These are phyloP conservation scores for Gnathonemus echidnorhynchus DNA, from an alignment of 2,113 vertebrate genomes.

Conservation along the genomic window DNA sequence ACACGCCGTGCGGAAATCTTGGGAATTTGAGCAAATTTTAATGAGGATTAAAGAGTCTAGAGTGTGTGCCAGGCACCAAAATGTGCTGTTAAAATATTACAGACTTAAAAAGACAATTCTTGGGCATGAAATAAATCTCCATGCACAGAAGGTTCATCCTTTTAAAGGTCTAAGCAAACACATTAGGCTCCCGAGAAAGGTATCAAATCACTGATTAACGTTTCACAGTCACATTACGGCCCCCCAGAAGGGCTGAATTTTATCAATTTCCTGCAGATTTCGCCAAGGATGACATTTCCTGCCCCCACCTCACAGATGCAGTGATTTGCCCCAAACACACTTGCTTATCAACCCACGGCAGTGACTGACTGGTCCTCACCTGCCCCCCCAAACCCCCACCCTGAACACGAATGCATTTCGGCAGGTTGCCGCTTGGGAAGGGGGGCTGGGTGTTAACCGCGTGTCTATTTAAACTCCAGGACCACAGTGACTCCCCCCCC, in stretches of 20 bases:
- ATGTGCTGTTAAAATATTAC: slow-evolving; percentile 38
- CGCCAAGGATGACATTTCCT: slow-evolving; percentile 16
- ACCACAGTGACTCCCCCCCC: background rate
- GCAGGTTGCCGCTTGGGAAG: background rate
- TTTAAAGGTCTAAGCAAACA: slow-evolving; percentile 33
- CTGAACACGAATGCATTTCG: background rate
- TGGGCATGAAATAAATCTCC: slow-evolving; percentile 37
- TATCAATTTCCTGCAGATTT: slow-evolving; percentile 40
- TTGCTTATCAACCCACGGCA: background rate
- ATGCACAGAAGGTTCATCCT: slow-evolving; percentile 42
- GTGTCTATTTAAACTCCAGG: background rate
- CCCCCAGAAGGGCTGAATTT: slow-evolving; percentile 40
- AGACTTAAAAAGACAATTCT: slow-evolving; percentile 35
- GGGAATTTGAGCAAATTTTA: slow-evolving; percentile 23
- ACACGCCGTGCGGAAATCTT: background rate
- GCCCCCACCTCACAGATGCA: background rate
- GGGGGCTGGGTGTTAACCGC: background rate
- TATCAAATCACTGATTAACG: slow-evolving; percentile 31
- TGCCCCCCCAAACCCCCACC: background rate
- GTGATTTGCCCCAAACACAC: slow-evolving; percentile 3
- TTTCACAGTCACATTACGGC: slow-evolving; percentile 42
- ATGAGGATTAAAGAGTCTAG: slow-evolving; percentile 32
- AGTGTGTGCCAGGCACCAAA: slow-evolving; percentile 29
- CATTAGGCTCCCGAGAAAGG: slow-evolving; percentile 32
- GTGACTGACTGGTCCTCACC: background rate